These are phyloP conservation scores for Exephanes ischioxanthus DNA, from an alignment of 2,888 invertebrate genomes.

Conservation along the genomic window DNA sequence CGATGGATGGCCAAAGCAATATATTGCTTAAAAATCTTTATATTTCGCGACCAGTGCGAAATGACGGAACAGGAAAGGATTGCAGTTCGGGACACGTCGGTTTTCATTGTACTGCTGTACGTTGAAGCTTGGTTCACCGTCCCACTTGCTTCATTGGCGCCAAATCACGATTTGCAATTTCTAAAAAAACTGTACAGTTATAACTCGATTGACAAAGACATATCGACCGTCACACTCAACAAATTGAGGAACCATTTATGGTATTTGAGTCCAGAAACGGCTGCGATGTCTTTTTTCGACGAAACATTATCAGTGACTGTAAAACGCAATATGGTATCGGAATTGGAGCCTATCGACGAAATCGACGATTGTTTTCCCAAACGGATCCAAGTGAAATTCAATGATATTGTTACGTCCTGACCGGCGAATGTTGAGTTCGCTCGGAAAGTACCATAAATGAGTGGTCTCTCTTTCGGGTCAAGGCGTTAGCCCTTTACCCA, in stretches of 20 bases:
- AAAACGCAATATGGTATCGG: constrained; percentile 54
- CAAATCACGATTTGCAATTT: constrained; percentile 40
- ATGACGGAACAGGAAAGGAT: constrained; percentile 41
- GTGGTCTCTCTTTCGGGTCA: no score
- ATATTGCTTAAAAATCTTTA: constrained; percentile 44
- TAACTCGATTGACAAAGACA: constrained; percentile 45
- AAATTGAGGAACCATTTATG: constrained; percentile 55
- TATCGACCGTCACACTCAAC: constrained; percentile 31
- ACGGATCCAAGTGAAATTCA: constrained; percentile 23
- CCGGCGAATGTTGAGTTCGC: no score
- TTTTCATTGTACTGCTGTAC: constrained; percentile 60
- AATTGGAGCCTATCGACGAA: constrained; percentile 48
- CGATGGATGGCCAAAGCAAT: no score
- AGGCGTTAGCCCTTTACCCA: no score
- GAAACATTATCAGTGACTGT: constrained; percentile 44
- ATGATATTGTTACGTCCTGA: no score
- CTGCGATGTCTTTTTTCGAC: constrained; percentile 59
- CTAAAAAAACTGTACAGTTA: constrained; percentile 28
- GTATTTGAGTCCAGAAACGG: constrained; percentile 49
- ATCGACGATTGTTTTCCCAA: constrained; percentile 36
- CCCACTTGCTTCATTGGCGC: constrained; percentile 41
- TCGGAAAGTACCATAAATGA: no score
- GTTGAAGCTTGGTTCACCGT: constrained; percentile 50
- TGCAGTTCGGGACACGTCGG: constrained; percentile 46
- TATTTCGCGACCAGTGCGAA: constrained; percentile 47